These are phyloP conservation scores for Drosophila parvula DNA, from an alignment of 1,140 invertebrate species.

Conservation along the genomic window DNA sequence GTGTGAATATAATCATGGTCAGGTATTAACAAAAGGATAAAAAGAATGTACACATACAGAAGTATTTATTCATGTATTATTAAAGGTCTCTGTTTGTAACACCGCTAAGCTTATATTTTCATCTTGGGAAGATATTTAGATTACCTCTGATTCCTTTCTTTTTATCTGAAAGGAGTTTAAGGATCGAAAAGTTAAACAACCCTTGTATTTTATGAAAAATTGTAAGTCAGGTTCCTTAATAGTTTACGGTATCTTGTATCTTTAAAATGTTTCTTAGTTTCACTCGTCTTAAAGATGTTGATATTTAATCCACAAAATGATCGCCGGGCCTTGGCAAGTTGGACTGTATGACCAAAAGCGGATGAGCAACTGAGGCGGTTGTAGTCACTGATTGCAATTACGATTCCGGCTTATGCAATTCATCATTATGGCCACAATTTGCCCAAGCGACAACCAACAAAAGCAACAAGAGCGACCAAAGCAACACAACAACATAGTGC, in stretches of 20 bases:
- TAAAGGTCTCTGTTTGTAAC: too few species aligned
- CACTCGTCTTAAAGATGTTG: too few species aligned
- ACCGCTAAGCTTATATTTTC: neutral
- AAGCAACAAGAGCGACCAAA: conserved; percentile 22
- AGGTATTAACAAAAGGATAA: too few species aligned
- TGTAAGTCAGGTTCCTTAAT: neutral
- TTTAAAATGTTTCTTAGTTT: too few species aligned
- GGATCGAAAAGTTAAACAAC: neutral
- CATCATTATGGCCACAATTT: conserved; percentile 74
- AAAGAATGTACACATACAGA: too few species aligned
- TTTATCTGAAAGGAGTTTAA: neutral
- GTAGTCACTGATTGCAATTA: conserved; percentile 59
- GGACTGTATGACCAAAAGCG: conserved; percentile 56
- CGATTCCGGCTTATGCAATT: conserved; percentile 77
- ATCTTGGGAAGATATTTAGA: neutral
- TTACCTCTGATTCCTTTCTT: neutral
- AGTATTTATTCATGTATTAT: too few species aligned
- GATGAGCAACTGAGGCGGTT: conserved; percentile 53
- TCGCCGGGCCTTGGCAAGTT: neutral
- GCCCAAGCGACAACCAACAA: conserved; percentile 53
- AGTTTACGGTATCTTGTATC: too few species aligned
- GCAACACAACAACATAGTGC: conserved; percentile 48
- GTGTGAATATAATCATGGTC: too few species aligned
- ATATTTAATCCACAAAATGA: neutral
- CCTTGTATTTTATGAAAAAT: neutral